Base-by-base conservation (phyloP, 1,140 invertebrate species). In the Pachypsylla venusta region DNA sequence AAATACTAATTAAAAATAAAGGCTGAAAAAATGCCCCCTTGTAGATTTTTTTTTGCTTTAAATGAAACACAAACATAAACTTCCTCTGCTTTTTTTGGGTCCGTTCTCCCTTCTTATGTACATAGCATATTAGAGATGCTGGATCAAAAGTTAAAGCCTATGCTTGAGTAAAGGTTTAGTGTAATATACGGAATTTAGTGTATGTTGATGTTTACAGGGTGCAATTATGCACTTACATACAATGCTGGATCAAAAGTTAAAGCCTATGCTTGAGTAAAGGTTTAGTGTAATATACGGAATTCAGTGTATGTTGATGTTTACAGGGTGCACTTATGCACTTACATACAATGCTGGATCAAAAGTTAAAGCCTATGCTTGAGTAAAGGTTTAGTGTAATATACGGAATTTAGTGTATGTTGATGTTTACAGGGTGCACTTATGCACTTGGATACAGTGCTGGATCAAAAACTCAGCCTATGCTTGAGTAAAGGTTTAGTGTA, bases 1-100 rank as follows among this genome's bases (percentile, higher is more conserved):
- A 48, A 48, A 48, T 48, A 48, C 42, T 48, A 48, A 48, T 48
- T 48, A 48, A 48, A 48, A 48, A 22, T 48, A 48, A 48, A 48
- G 42, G 16, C 42, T 48, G 16, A 48, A 48, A 48, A 48, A 48
- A 48, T 48, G 42, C 42, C 42, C 42, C 42, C 42, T 48, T 48
- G 7, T n/a, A 48, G 42, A 48, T n/a, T n/a, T n/a, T n/a, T n/a
- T n/a, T n/a, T n/a, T n/a, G n/a, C n/a, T n/a, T n/a, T n/a, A n/a
- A n/a, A n/a, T n/a, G n/a, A n/a, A n/a, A n/a, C n/a, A n/a, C n/a
- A n/a, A 48, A 22, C 16, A 48, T 22, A 48, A n/a, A 48, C 22
- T 10, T n/a, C 42, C 30, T 35, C 42, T 19, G 7, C 42, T 19
- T 22, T 48, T 19, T 3, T 22, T 48, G 42, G 10, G 10, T 35